These are phyloP conservation scores for Nycticebus coucang DNA, from an alignment of 2,113 vertebrate species.

Conservation along the genomic window DNA sequence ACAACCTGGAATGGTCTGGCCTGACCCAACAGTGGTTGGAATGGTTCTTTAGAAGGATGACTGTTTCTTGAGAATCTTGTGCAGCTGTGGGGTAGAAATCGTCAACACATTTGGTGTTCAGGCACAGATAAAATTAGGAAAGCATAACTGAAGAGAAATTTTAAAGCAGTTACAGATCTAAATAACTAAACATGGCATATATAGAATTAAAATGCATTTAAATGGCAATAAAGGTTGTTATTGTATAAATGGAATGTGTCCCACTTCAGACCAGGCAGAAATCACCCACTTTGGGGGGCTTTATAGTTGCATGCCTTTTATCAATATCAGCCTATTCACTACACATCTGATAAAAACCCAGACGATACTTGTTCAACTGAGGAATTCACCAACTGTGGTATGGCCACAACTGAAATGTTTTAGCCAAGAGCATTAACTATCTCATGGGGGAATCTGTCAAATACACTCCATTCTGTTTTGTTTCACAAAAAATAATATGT, in stretches of 20 bases:
- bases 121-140: conserved; percentile 43
- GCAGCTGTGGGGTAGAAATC: conserved; percentile 60
- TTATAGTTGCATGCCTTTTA: conserved; percentile 38
- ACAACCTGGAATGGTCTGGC: conserved; percentile 36
- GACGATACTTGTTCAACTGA: neutral
- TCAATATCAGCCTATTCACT: neutral
- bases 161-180: conserved; percentile 57
- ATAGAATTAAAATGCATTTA: conserved; percentile 67
- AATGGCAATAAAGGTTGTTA: neutral
- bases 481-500: conserved; percentile 27
- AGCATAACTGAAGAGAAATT: conserved; percentile 60
- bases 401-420: neutral
- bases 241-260: conserved; percentile 57
- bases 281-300: conserved; percentile 55
- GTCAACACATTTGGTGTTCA: conserved; percentile 55
- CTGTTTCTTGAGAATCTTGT: conserved; percentile 42
- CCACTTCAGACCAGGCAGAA: conserved; percentile 48
- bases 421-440: neutral
- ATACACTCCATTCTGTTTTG: neutral
- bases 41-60: conserved; percentile 29
- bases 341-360: neutral
- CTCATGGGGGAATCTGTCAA: neutral
- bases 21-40: neutral
- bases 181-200: conserved; percentile 65
- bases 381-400: neutral